Base-by-base conservation (phyloP, 2,888 invertebrate genomes). In the Sarcophaga variegata region DNA sequence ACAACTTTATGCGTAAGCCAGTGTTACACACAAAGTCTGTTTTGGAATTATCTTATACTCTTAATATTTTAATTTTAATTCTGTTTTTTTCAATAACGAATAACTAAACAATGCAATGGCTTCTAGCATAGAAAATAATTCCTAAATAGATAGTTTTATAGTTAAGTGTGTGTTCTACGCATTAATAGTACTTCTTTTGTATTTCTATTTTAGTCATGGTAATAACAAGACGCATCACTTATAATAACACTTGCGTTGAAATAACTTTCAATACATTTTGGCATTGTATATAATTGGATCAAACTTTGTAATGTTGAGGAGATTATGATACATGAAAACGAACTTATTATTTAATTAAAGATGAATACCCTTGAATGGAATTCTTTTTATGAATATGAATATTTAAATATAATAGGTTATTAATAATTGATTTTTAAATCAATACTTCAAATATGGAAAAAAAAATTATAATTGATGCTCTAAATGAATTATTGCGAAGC, bases 201-300 rank as follows among this genome's bases (percentile, higher is more conserved):
- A 37, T 37, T 37, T 37, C 37, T 37, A 37, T 2, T 37, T 37
- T 37, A 37, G 37, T 10, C 37, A 37, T 10, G 37, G 37, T 37
- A 37, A 37, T 37, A 37, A 37, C 37, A 37, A 37, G 37, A 37
- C 37, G 37, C 37, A 37, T 37, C 37, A 37, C 37, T 37, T 37
- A 37, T 37, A 37, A 37, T 10, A 22, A 22, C 22, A 60, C 27
- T 70, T 63, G 22, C 10, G 27, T 37, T 8, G 11, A 37, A 69
- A 60, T 22, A 69, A 78, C 37, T 59, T 60, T 69, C 66, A 69
- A 77, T 4, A 22, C 22, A 63, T 27, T 20, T 47, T 75, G 47
- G 25, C 45, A 27, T 63, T 37, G 37, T 27, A 6, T 47, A 70
- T 47, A 79, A 70, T 70, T 79, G 70, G 70, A 79, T 62, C 37